phyloP scores from a whole-genome alignment of 1,140 invertebrate species.

The Samia ricini region DNA sequence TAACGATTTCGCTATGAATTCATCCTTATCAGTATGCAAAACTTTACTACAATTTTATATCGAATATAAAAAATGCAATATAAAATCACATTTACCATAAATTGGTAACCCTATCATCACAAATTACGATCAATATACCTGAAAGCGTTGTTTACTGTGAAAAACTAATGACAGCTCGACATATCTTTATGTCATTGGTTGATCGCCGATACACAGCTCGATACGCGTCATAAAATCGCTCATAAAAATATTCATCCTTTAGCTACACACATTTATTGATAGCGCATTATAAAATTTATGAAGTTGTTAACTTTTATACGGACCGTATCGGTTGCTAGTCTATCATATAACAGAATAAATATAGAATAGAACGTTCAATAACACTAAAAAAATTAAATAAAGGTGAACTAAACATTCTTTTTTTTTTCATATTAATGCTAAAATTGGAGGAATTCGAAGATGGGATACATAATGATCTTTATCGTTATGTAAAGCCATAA shows the following conservation, averaged over 20 bases:
- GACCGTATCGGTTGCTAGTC: constrained; percentile 32
- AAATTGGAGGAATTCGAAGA: too few species aligned
- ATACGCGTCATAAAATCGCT: constrained; percentile 21
- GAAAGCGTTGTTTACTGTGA: neutral
- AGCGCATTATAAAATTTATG: constrained; percentile 56
- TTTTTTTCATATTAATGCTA: neutral
- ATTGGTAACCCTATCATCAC: neutral
- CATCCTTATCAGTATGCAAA: neutral
- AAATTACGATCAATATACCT: constrained; percentile 3
- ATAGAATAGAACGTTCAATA: neutral
- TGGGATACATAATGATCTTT: too few species aligned
- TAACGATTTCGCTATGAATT: neutral
- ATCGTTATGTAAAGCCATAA: too few species aligned
- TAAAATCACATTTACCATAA: neutral
- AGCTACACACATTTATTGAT: constrained; percentile 43
- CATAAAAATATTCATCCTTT: constrained; percentile 18
- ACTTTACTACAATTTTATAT: neutral
- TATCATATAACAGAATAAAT: neutral
- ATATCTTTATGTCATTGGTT: constrained; percentile 19
- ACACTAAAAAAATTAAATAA: neutral
- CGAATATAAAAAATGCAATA: neutral
- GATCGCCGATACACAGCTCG: constrained; percentile 12
- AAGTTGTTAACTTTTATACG: constrained; percentile 56
- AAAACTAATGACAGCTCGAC: constrained; percentile 19
- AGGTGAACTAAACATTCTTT: neutral